Evolutionary conservation across 2,113 vertebrate genomes (phyloP).

Genomic region (Scomber colias): DNA sequence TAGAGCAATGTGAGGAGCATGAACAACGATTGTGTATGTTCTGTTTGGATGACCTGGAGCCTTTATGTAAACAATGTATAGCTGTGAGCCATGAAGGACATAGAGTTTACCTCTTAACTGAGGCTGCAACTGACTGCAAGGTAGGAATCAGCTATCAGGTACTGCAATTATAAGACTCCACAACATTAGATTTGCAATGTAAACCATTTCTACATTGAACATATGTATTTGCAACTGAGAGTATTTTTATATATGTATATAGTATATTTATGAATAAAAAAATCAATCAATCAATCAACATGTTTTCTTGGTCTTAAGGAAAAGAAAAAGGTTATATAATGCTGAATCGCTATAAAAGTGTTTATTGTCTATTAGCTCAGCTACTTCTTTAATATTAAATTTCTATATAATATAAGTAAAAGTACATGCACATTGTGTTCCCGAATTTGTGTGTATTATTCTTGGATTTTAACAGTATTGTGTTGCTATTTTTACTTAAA

Average conservation of each 20-base stretch:
- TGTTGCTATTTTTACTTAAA: background rate
- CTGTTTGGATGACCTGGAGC: slow-evolving; percentile 69
- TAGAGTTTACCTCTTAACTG: slow-evolving; percentile 47
- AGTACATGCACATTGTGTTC: too few relatives aligned
- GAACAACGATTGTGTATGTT: slow-evolving; percentile 41
- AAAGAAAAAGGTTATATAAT: background rate
- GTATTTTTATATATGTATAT: background rate
- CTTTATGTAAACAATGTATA: slow-evolving; percentile 59
- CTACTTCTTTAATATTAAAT: background rate
- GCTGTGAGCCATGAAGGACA: slow-evolving; percentile 46
- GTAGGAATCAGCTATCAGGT: slow-evolving; percentile 30
- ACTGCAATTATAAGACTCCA: background rate
- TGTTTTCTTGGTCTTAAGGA: background rate
- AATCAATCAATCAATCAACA: too few relatives aligned
- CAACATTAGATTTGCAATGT: background rate
- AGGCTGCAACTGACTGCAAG: slow-evolving; percentile 55
- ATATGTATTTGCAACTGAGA: background rate
- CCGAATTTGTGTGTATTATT: background rate
- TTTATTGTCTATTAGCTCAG: background rate
- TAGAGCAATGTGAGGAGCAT: slow-evolving; percentile 33
- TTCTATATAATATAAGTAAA: too few relatives aligned
- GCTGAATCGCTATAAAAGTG: background rate
- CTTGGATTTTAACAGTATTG: background rate
- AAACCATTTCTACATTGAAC: background rate
- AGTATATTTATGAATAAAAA: too few relatives aligned